Base-by-base conservation (phyloP, 2,888 invertebrate genomes). In the Mythimna ferrago region DNA sequence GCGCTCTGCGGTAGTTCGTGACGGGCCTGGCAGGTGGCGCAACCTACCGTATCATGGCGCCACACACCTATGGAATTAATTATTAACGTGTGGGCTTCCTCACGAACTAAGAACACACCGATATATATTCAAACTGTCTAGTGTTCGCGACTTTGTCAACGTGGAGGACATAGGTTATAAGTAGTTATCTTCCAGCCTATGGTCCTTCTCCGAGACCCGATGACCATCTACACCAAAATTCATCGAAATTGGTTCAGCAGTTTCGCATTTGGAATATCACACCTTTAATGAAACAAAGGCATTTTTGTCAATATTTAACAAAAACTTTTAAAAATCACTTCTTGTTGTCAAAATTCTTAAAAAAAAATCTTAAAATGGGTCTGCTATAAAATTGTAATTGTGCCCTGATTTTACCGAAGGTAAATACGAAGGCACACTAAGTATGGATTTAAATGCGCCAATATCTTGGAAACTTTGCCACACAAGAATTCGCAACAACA, bases 1-100 rank as follows among this genome's bases (percentile, higher is more conserved):
- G 83, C 70, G 56, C 73, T 72, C 32, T 19, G 74, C 79, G 63
- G 54, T 82, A 80, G 80, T 86, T 85, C 85, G 85, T 85, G 86
- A 83, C 62, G 48, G 61, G 57, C 54, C 61, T 82, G 87, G 82
- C 85, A 85, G 80, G 85, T 86, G 85, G 86, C 80, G 86, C 78
- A 85, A 85, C 71, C 67, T 78, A 78, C 72, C 62, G 70, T 84
- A 68, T 72, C 74, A 73, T 82, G 83, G 85, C 86, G 83, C 86
- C 86, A 85, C 70, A 86, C 78, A 76, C 82, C 84, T 71, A 69
- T 61, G 66, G 86, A 85, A 85, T 85, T 85, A 71, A 84, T 84
- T 85, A 83, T 74, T 72, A 85, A 83, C 77, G 70, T 82, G 71
- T 82, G 66, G 72, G 85, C 85, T 83, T 82, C 83, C 77, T 80